These are phyloP conservation scores for Pempheris klunzingeri DNA, from an alignment of 2,797 vertebrate species.

Conservation along the genomic window DNA sequence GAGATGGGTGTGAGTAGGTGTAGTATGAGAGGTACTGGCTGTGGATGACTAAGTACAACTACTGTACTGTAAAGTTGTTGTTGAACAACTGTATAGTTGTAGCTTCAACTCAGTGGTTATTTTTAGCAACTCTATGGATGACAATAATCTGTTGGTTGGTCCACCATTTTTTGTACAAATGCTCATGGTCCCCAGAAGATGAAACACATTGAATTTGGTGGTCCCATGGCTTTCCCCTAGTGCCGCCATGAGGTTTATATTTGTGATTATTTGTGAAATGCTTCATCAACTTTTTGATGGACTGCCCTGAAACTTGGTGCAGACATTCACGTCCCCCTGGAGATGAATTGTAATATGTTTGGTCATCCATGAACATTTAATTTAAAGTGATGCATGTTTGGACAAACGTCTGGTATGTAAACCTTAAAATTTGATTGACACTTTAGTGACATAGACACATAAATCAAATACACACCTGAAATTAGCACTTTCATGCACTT, in stretches of 20 bases:
- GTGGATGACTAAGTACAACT: no score
- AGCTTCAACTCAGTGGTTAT: not conserved
- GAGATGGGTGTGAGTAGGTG: conserved; percentile 67
- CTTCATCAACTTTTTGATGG: not conserved
- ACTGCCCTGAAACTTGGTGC: not conserved
- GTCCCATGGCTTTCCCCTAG: not conserved
- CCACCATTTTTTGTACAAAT: not conserved
- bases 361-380: no score
- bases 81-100: not conserved
- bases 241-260: not conserved
- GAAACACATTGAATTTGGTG: not conserved
- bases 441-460: not conserved
- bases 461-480: conserved; percentile 6
- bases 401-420: no score
- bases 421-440: conserved; percentile 3
- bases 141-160: not conserved
- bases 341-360: not conserved
- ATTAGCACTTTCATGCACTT: conserved; percentile 48
- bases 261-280: not conserved
- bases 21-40: not conserved
- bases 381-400: no score
- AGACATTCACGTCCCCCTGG: not conserved
- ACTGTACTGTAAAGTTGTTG: no score
- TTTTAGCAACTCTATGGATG: not conserved
- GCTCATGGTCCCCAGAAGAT: not conserved